A percentile compares a stretch with the other conserved stretches of the same genome.
These are phyloP conservation scores for Cephus nigrinus DNA, from an alignment of 2,888 invertebrate genomes.

Conservation along the genomic window DNA sequence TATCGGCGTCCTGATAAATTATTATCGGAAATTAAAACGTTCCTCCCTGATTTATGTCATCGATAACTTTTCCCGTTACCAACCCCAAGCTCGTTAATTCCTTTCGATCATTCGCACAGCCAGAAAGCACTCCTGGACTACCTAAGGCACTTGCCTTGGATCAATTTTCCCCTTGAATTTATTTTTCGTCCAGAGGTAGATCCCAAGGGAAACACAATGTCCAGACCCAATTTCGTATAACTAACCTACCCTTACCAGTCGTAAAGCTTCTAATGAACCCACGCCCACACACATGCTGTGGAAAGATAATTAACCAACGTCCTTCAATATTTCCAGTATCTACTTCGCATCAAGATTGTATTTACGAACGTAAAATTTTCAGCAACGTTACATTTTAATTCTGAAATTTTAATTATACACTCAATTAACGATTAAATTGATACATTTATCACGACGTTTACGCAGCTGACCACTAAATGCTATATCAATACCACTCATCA, in stretches of 20 bases:
- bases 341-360: background rate
- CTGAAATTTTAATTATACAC: no score
- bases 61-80: slow-evolving; percentile 25
- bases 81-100: background rate
- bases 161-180: background rate
- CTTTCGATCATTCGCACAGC: background rate
- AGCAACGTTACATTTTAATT: no score
- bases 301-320: slow-evolving; percentile 2
- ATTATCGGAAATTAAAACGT: slow-evolving; percentile 38
- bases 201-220: background rate
- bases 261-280: background rate
- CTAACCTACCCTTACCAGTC: background rate
- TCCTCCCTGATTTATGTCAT: slow-evolving; percentile 30
- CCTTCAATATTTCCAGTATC: background rate
- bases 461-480: background rate
- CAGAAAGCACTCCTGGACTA: background rate
- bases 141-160: background rate
- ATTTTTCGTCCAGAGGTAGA: background rate
- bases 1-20: slow-evolving; percentile 25
- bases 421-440: background rate
- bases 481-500: background rate
- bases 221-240: background rate
- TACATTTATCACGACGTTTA: background rate
- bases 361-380: background rate
- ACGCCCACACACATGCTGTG: background rate